These are phyloP conservation scores for Myotis brandtii DNA, from an alignment of 2,113 vertebrate species.

Conservation along the genomic window DNA sequence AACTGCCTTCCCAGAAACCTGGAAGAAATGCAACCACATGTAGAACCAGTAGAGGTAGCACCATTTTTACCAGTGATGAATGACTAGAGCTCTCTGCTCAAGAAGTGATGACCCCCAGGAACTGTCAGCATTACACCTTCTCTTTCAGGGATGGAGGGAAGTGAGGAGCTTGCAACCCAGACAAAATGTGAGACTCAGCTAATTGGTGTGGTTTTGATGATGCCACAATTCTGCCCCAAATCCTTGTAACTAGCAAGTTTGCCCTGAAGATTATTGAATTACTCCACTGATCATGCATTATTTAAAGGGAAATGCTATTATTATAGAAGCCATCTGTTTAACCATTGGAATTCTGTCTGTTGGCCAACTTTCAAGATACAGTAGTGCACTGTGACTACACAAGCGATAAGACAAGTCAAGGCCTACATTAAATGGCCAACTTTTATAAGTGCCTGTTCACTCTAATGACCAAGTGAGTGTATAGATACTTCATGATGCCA, in stretches of 20 bases:
- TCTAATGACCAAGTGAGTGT: conserved; percentile 61
- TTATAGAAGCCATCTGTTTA: conserved; percentile 82
- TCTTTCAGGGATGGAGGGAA: conserved; percentile 1
- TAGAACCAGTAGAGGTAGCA: neutral
- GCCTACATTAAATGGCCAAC: neutral
- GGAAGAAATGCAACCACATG: neutral
- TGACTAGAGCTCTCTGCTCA: neutral
- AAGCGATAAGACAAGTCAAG: neutral
- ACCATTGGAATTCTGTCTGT: conserved; percentile 74
- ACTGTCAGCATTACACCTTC: conserved; percentile 38
- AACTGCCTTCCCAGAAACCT: neutral
- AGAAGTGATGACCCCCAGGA: conserved; percentile 35
- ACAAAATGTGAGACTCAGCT: conserved; percentile 64
- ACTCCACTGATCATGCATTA: conserved; percentile 76
- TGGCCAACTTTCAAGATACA: conserved; percentile 72
- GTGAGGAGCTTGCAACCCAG: neutral
- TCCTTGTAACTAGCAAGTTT: conserved; percentile 61
- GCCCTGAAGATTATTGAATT: conserved; percentile 77
- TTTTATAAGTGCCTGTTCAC: conserved; percentile 26
- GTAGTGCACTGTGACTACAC: conserved; percentile 48
- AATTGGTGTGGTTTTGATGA: conserved; percentile 62
- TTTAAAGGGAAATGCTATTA: conserved; percentile 80
- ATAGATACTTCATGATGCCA: conserved; percentile 46
- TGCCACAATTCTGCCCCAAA: conserved; percentile 57
- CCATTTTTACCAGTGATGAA: neutral